phyloP scores from a whole-genome alignment of 2,888 invertebrate species.

The Helicoverpa assulta region DNA sequence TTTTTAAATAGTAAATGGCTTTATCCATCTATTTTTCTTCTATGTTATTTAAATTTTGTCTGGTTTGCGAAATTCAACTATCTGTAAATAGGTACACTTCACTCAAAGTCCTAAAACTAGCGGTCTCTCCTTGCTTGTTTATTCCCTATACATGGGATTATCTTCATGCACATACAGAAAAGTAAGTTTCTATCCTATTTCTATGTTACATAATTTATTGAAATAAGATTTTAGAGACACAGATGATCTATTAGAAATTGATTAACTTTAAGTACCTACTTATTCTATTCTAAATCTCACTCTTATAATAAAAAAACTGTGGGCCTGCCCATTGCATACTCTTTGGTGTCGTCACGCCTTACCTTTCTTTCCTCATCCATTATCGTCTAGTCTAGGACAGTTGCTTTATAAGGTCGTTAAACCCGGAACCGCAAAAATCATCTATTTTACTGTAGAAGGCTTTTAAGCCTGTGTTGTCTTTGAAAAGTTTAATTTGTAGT shows the following conservation, averaged over 20 bases:
- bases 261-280: too few species aligned
- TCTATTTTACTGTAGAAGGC: background rate
- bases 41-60: background rate
- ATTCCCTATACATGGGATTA: too few species aligned
- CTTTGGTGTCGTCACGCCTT: background rate
- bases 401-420: background rate
- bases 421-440: background rate
- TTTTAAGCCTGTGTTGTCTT: background rate
- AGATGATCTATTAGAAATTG: too few species aligned
- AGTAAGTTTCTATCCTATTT: too few species aligned
- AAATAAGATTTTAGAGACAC: too few species aligned
- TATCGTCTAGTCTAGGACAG: background rate
- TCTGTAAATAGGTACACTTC: too few species aligned
- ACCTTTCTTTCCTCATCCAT: background rate
- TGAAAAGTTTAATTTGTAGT: background rate
- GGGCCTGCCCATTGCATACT: background rate
- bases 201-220: too few species aligned
- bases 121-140: too few species aligned
- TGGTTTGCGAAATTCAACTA: too few species aligned
- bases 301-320: background rate
- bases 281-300: too few species aligned
- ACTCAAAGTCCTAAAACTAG: background rate
- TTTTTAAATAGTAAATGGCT: constrained; percentile 10
- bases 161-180: too few species aligned
- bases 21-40: background rate